These are phyloP conservation scores for Drosophila paranaensis DNA, from an alignment of 2,888 invertebrate genomes.

Conservation along the genomic window DNA sequence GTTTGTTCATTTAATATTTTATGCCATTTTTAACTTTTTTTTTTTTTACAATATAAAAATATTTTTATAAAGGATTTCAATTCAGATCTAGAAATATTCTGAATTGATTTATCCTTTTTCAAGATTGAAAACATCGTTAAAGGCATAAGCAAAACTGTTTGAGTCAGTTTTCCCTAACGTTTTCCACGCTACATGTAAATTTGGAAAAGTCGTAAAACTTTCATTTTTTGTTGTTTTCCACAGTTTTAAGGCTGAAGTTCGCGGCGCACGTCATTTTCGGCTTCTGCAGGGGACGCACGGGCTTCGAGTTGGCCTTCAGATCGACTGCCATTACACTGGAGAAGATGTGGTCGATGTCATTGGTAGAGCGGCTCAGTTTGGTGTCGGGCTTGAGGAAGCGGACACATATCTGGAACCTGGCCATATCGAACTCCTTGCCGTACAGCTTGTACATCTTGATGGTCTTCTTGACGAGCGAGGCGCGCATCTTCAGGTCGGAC, in stretches of 20 bases:
- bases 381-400: constrained; percentile 20
- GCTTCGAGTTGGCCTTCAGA: neutral
- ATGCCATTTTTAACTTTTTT: too few relatives aligned
- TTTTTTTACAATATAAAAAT: too few relatives aligned
- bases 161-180: neutral
- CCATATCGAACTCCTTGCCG: constrained; percentile 50
- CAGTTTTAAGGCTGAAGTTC: neutral
- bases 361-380: neutral
- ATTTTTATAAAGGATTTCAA: neutral
- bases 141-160: neutral
- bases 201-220: neutral
- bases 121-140: neutral
- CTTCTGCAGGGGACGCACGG: neutral
- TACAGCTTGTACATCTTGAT: constrained; percentile 56
- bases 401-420: constrained; percentile 34
- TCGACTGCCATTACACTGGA: constrained; percentile 1
- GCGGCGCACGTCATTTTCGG: neutral
- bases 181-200: neutral
- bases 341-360: neutral
- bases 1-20: too few relatives aligned
- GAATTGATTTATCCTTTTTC: neutral
- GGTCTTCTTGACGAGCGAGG: constrained; percentile 38
- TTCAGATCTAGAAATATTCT: neutral
- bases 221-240: neutral
- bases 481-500: constrained; percentile 36